These are phyloP conservation scores for Junonia oenone DNA, from an alignment of 2,888 invertebrate genomes.

Conservation along the genomic window DNA sequence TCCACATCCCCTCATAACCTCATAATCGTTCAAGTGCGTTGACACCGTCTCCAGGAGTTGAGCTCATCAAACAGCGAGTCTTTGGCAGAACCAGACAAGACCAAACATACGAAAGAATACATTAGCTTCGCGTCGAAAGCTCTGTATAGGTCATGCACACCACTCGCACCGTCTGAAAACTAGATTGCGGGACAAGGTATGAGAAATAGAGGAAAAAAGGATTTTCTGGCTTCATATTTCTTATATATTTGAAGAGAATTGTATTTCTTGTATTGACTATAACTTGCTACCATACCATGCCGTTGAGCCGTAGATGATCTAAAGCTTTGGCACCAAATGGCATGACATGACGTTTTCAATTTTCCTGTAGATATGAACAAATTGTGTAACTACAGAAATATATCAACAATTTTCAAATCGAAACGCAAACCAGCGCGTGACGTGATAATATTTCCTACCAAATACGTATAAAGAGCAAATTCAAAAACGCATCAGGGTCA, in stretches of 20 bases:
- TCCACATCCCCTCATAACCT: background rate
- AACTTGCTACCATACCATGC: too few relatives aligned
- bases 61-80: conserved; percentile 24
- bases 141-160: conserved; percentile 55
- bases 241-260: background rate
- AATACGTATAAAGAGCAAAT: too few relatives aligned
- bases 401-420: too few relatives aligned
- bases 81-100: conserved; percentile 32
- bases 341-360: too few relatives aligned
- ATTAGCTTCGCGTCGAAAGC: conserved; percentile 46
- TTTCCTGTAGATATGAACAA: too few relatives aligned
- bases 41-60: background rate
- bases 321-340: too few relatives aligned
- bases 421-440: too few relatives aligned
- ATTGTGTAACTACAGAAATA: too few relatives aligned
- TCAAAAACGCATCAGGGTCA: too few relatives aligned
- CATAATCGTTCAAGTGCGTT: background rate
- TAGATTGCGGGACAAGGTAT: conserved; percentile 23
- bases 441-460: too few relatives aligned
- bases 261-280: too few relatives aligned
- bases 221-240: background rate
- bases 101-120: conserved; percentile 45
- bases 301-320: too few relatives aligned
- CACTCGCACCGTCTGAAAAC: conserved; percentile 39
- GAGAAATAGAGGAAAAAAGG: conserved; percentile 3